Evolutionary conservation across 2,113 vertebrate genomes (phyloP).

Genomic region (Geococcyx californianus): DNA sequence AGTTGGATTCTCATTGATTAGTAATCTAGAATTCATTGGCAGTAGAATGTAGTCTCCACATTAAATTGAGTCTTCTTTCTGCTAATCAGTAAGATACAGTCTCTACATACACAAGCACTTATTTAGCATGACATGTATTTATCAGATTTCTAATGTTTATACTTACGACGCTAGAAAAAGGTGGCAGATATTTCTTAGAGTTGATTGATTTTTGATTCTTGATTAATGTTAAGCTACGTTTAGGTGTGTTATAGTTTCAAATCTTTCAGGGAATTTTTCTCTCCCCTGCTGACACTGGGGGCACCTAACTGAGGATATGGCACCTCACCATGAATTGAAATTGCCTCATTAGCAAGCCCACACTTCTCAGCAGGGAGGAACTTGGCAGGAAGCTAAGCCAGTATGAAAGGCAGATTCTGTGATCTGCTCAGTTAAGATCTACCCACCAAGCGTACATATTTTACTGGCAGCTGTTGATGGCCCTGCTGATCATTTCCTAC

Average conservation of each 20-base stretch:
- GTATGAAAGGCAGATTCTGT: background rate
- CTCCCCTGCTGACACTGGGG: too few species aligned
- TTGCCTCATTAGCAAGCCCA: background rate
- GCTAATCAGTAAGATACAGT: background rate
- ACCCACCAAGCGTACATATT: background rate
- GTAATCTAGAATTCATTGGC: background rate
- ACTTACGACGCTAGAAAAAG: background rate
- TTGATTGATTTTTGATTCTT: background rate
- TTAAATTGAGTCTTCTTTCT: background rate
- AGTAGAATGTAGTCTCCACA: background rate
- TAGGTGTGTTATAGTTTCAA: too few species aligned
- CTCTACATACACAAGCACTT: background rate
- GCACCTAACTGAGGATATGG: background rate
- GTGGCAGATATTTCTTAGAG: background rate
- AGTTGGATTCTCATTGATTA: background rate
- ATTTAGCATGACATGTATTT: background rate
- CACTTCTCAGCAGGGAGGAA: background rate
- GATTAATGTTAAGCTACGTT: background rate
- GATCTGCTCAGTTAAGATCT: background rate
- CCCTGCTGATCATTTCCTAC: background rate
- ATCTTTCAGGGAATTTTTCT: too few species aligned
- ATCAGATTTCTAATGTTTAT: background rate
- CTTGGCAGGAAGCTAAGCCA: background rate
- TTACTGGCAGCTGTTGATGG: background rate
- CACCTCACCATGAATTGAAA: conserved; percentile 18